A percentile compares a stretch with the other conserved stretches of the same genome.
Conservation (phyloP, 1,140 invertebrate genomes). For the Heliothis subflexa region DNA sequence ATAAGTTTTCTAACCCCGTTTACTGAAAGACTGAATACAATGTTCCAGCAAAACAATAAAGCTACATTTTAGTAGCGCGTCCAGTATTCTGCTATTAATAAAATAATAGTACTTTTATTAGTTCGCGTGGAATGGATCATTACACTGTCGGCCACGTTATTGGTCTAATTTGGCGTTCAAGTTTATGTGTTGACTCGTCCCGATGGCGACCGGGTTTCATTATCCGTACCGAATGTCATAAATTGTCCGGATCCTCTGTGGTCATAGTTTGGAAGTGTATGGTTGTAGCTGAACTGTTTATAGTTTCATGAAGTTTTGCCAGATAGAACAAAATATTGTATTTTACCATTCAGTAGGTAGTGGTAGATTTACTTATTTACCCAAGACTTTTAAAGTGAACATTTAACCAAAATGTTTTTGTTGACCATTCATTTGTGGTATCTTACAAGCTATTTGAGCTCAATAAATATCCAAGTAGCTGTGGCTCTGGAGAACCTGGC, state of each 20-base stretch:
- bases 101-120: slow-evolving; percentile 55
- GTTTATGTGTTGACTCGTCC: slow-evolving; percentile 67
- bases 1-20: no score
- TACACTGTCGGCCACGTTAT: slow-evolving; percentile 61
- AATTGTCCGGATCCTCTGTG: slow-evolving; percentile 41
- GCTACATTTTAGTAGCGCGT: slow-evolving; percentile 37
- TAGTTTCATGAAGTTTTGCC: neutral
- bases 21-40: neutral
- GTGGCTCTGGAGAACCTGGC: no score
- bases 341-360: no score
- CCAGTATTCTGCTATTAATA: slow-evolving; percentile 41
- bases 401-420: no score
- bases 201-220: slow-evolving; percentile 61
- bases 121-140: slow-evolving; percentile 53
- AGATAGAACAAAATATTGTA: no score
- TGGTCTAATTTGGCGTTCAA: slow-evolving; percentile 61
- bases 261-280: slow-evolving; percentile 15
- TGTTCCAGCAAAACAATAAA: slow-evolving; percentile 5
- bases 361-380: no score
- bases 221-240: slow-evolving; percentile 56
- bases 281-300: slow-evolving; percentile 7
- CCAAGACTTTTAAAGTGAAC: no score
- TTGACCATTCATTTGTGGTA: no score
- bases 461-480: no score
- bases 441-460: no score